Base-by-base conservation (phyloP, 1,140 invertebrate species). In the Caenorhabditis briggsae region DNA sequence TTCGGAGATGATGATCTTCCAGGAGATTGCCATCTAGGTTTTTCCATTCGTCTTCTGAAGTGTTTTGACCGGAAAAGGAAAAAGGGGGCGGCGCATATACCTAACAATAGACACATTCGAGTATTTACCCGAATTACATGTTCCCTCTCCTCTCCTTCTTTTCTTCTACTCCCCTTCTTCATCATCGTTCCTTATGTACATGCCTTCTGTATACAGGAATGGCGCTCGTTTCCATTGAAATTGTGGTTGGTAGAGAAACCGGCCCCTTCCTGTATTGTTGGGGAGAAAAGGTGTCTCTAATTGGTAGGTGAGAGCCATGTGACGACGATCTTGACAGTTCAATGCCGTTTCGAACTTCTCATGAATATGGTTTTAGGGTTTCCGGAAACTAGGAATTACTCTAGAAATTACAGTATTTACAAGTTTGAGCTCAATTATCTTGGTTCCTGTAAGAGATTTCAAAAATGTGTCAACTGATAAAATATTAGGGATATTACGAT, bases 121-220 rank as follows among this genome's bases (percentile, higher is more conserved):
- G 70, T 78, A 50, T 78, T 78, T 78, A 78, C 46, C 70, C 70
- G 70, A 78, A 78, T 78, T 78, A 78, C 70, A 78, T 78, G 70
- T 78, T 78, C 64, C 59, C 25, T n/a, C 20, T n/a, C 14, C 11
- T 43, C 43, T 20, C 41, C 8, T 43, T 70, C 41, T 25, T 20
- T 18, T 46, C n/a, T n/a, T 25, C 58, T 59, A n/a, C n/a, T n/a
- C n/a, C n/a, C 58, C n/a, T n/a, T 11, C 9, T 59, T 25, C 23
- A 33, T 33, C 33, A 33, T 33, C 33, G 33, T 33, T 33, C 58
- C 58, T 59, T 59, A n/a, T 59, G 58, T 59, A 59, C 18, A 55
- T 53, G 50, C 56, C 20, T 58, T 20, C 20, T 58, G 56, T 58
- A 58, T 58, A 58, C 56, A 58, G 56, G n/a, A 58, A n/a, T 18